Base-by-base conservation (phyloP, 2,113 vertebrate species). In the Pseudorasbora parva region DNA sequence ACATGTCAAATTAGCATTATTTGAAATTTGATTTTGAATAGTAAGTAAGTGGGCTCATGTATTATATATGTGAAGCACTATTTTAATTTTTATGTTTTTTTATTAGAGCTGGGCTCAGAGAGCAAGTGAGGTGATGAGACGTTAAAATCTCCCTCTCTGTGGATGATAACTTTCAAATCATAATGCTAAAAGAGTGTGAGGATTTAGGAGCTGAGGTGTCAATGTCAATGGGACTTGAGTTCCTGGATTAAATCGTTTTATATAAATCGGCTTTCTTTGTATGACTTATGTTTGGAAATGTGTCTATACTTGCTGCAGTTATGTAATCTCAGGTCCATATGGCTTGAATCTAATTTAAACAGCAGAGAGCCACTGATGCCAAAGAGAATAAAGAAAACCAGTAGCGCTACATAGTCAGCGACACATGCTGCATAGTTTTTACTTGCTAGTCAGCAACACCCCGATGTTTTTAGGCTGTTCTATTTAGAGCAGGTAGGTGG, bases 21-120 rank as follows among this genome's bases (percentile, higher is more conserved):
- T 17, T 75, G 5, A 80, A 68, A n/a, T 73, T 12, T 56, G n/a
- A 71, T 77, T 72, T 72, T 54, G 0, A 83, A 57, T 76, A n/a
- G 10, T n/a, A 76, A n/a, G 25, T 37, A 19, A 75, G 19, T 15
- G 10, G 12, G 37, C n/a, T 60, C 37, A 60, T 17, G 41, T 45
- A 19, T n/a, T 8, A 74, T 73, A 49, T 73, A 73, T 90, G 82
- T 88, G 72, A 87, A 91, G 86, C 87, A 87, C 11, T 66, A 66
- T 88, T 91, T 91, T 88, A 88, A 82, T 89, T 89, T 89, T 91
- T 81, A 88, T 4, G 33, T n/a, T 2, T 91, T 88, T 90, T 88
- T 85, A 89, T 85, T 88, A 84, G 85, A 76, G 71, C 85, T 91
- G 88, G 82, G 14, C 12, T 25, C 80, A 43, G 71, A 88, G 78